A percentile compares a stretch with the other conserved stretches of the same genome.
Conservation (phyloP, 2,113 vertebrate genomes). For the Cyanoliseus patagonus region DNA sequence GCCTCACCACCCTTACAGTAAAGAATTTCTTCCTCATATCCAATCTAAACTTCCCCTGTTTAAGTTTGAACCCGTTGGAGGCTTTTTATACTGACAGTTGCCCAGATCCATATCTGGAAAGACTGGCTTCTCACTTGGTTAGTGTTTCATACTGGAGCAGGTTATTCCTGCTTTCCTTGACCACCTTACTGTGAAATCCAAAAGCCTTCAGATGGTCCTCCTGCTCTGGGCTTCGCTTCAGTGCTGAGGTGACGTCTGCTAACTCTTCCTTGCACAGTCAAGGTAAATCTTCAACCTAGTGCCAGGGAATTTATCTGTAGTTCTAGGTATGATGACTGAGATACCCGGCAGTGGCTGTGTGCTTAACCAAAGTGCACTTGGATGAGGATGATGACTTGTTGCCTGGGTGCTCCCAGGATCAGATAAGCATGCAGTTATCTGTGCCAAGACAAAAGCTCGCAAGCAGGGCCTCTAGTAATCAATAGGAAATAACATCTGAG, state of each 20-base stretch:
- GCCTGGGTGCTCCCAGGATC: not conserved
- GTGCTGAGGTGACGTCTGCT: not conserved
- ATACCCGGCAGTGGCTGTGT: not conserved
- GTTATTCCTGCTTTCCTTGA: not conserved
- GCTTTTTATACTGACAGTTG: not conserved
- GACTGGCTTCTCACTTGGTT: not conserved
- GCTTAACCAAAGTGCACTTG: not conserved
- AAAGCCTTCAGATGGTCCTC: not conserved
- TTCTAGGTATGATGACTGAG: not conserved
- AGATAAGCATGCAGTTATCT: not conserved
- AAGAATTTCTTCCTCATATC: too few relatives aligned
- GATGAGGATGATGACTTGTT: not conserved
- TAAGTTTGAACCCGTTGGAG: too few relatives aligned
- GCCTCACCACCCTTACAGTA: too few relatives aligned
- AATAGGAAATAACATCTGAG: not conserved
- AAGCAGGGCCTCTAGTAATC: not conserved
- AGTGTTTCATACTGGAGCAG: rapidly evolving
- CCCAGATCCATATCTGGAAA: not conserved
- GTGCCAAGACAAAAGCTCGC: not conserved
- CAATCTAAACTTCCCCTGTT: too few relatives aligned
- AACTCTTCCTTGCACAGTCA: not conserved
- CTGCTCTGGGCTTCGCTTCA: not conserved
- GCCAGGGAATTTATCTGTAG: not conserved
- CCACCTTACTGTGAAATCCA: not conserved
- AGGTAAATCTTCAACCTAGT: not conserved